phyloP scores from a whole-genome alignment of 64 coral and sea anemone species.

The Anthopleura sola region DNA sequence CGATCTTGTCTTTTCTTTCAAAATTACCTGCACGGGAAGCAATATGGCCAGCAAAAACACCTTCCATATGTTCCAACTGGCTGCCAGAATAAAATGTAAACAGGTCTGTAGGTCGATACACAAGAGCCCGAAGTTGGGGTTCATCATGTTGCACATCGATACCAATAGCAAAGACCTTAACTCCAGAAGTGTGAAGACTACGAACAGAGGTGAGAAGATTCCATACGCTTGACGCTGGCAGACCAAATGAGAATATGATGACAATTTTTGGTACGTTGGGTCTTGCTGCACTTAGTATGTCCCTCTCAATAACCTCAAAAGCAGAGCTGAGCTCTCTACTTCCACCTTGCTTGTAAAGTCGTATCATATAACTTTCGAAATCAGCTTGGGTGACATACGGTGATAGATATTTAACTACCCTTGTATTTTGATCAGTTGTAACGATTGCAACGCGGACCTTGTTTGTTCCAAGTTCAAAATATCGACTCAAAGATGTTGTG shows the following conservation, averaged over 20 bases:
- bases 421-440: not conserved
- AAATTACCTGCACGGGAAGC: constrained; percentile 19
- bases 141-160: constrained; percentile 24
- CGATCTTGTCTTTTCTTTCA: not conserved
- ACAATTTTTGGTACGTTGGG: constrained; percentile 5
- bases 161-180: constrained; percentile 19
- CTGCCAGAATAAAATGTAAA: constrained; percentile 16
- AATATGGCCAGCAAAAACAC: constrained; percentile 10
- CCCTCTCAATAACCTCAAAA: not conserved
- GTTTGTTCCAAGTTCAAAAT: constrained; percentile 50
- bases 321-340: not conserved
- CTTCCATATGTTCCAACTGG: not conserved
- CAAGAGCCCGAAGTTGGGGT: constrained; percentile 16
- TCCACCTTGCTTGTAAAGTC: constrained; percentile 6
- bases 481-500: constrained; percentile 36
- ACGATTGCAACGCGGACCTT: constrained; percentile 42
- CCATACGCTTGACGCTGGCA: not conserved
- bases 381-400: constrained; percentile 1
- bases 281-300: constrained; percentile 12
- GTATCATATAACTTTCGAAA: constrained; percentile 6
- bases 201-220: constrained; percentile 7
- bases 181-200: not conserved
- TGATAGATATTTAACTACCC: not conserved
- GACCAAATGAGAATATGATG: constrained; percentile 38
- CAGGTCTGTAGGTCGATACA: constrained; percentile 8